These are phyloP conservation scores for Misgurnus mizolepis DNA, from an alignment of 2,113 vertebrate genomes.

Conservation along the genomic window DNA sequence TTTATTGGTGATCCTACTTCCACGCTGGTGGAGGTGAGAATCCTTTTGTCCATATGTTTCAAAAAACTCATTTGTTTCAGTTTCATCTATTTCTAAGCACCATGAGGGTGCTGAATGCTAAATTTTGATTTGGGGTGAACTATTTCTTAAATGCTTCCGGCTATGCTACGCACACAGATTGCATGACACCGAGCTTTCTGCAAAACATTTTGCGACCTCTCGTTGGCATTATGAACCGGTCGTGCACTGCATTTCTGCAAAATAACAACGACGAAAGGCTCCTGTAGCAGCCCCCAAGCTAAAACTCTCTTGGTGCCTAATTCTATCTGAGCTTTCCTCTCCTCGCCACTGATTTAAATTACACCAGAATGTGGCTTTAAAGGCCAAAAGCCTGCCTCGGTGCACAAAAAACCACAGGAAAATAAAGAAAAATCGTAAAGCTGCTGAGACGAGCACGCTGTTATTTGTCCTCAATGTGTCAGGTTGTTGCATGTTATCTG, in stretches of 20 bases:
- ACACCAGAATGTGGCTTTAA: background rate
- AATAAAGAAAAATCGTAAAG: conserved; percentile 34
- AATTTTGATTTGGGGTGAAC: background rate
- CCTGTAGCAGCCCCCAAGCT: conserved; percentile 4
- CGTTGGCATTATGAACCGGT: background rate
- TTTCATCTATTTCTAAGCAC: too few relatives aligned
- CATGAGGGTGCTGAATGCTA: background rate
- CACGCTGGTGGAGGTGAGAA: background rate
- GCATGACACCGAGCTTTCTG: background rate
- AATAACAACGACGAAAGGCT: conserved; percentile 6
- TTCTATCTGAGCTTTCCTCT: conserved; percentile 21
- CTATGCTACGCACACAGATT: conserved; percentile 1
- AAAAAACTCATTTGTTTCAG: too few relatives aligned
- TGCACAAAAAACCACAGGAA: background rate
- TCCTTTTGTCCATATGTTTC: too few relatives aligned
- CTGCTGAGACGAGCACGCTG: conserved; percentile 15
- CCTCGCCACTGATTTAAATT: conserved; percentile 23
- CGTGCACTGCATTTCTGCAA: background rate
- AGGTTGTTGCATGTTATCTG: conserved; percentile 19
- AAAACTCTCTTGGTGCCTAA: background rate
- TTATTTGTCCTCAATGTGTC: conserved; percentile 51
- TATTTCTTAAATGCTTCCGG: background rate
- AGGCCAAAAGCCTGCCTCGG: conserved; percentile 25
- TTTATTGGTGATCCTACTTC: conserved; percentile 17
- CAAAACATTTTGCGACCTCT: background rate